Percentiles rank a stretch among this genome's conserved stretches.
Evolutionary conservation across 2,888 invertebrate genomes (phyloP).

Genomic region (Geophilus truncorum): DNA sequence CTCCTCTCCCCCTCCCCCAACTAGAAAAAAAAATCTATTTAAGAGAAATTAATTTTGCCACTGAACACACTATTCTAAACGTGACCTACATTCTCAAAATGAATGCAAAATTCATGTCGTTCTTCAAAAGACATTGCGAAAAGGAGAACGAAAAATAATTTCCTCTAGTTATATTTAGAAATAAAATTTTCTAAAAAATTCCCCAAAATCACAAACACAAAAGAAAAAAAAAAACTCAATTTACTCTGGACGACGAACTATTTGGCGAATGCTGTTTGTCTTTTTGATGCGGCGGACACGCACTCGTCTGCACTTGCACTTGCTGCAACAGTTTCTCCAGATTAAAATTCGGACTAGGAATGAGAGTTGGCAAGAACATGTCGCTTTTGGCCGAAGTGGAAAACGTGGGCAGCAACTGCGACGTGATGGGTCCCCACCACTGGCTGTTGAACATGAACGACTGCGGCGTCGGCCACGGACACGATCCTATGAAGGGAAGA

Average conservation of each 20-base stretch:
- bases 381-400: not conserved
- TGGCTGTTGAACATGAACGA: conserved; percentile 35
- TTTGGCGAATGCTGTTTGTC: not conserved
- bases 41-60: too few relatives aligned
- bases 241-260: not conserved
- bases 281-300: not conserved
- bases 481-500: not conserved
- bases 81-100: too few relatives aligned
- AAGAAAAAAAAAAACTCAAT: not conserved
- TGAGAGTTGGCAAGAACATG: conserved; percentile 13
- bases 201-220: too few relatives aligned
- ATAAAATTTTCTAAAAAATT: too few relatives aligned
- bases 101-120: too few relatives aligned
- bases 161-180: too few relatives aligned
- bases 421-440: conserved; percentile 35
- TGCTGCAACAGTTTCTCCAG: conserved; percentile 6
- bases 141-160: too few relatives aligned
- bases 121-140: too few relatives aligned
- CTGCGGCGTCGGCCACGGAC: conserved; percentile 33
- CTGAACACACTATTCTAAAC: too few relatives aligned
- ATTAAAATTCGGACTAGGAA: conserved; percentile 18
- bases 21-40: too few relatives aligned
- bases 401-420: not conserved
- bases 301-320: not conserved
- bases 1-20: too few relatives aligned